A percentile compares a stretch with the other conserved stretches of the same genome.
These are phyloP conservation scores for Mesaphorura yosii DNA, from an alignment of 1,140 invertebrate genomes.

Conservation along the genomic window DNA sequence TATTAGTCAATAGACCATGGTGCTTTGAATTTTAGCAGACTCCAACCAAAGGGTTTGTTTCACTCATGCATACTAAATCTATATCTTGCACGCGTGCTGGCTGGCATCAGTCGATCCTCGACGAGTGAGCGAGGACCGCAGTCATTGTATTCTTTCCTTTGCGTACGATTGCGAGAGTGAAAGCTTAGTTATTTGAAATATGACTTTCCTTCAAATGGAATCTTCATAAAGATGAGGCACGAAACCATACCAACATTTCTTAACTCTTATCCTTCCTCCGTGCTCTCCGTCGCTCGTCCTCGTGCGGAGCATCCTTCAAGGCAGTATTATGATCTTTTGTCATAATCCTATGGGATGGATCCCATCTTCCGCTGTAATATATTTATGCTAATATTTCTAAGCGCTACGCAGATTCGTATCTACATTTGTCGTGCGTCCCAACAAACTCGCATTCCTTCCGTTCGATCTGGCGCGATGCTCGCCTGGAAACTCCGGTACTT, in stretches of 20 bases:
- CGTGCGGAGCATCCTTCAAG: no score
- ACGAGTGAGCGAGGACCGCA: no score
- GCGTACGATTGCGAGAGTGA: background rate
- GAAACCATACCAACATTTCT: no score
- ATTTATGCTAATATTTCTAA: background rate
- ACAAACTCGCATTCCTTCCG: no score
- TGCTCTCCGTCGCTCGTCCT: no score
- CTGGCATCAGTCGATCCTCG: constrained; percentile 21
- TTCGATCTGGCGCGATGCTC: no score
- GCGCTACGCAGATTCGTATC: no score
- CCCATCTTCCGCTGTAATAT: background rate
- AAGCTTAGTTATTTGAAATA: constrained; percentile 18
- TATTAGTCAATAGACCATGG: constrained; percentile 26
- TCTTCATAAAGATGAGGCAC: constrained; percentile 23
- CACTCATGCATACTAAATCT: constrained; percentile 19
- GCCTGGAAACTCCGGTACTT: no score
- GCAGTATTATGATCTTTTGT: constrained; percentile 25
- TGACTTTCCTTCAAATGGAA: constrained; percentile 24
- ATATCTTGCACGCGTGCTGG: constrained; percentile 5
- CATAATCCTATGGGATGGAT: constrained; percentile 29
- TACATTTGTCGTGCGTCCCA: no score
- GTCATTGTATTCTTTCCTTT: background rate
- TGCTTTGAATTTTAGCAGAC: constrained; percentile 19
- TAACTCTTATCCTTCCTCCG: constrained; percentile 23
- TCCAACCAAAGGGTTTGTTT: constrained; percentile 17